phyloP scores from a whole-genome alignment of 2,888 invertebrate species.

The Cataglyphis rosenhaueri region DNA sequence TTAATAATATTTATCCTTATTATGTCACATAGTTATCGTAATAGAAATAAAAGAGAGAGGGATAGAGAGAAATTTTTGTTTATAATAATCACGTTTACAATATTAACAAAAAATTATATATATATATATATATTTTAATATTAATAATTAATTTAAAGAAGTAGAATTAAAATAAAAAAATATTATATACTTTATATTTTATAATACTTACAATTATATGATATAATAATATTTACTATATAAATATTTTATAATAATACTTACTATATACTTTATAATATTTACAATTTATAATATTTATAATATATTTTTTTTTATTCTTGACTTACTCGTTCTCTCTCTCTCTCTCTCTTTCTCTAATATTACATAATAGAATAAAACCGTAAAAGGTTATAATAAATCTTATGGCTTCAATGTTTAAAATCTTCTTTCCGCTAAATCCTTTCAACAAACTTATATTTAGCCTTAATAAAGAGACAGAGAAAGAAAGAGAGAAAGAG shows the following conservation, averaged over 20 bases:
- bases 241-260: no score
- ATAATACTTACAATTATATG: no score
- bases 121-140: background rate
- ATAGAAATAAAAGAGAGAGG: background rate
- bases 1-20: background rate
- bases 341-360: background rate
- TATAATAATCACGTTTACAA: background rate
- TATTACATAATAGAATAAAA: background rate
- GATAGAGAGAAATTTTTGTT: background rate
- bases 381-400: background rate
- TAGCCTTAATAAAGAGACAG: background rate
- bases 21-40: background rate
- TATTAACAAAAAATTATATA: background rate
- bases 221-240: no score
- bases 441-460: background rate
- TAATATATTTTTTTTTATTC: background rate
- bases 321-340: background rate
- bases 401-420: background rate
- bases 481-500: no score
- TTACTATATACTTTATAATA: no score
- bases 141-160: background rate
- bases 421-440: background rate
- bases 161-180: background rate
- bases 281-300: no score
- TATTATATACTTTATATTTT: background rate